phyloP scores from a whole-genome alignment of 2,888 invertebrate genomes.

The Eumacrocentrus americanus region DNA sequence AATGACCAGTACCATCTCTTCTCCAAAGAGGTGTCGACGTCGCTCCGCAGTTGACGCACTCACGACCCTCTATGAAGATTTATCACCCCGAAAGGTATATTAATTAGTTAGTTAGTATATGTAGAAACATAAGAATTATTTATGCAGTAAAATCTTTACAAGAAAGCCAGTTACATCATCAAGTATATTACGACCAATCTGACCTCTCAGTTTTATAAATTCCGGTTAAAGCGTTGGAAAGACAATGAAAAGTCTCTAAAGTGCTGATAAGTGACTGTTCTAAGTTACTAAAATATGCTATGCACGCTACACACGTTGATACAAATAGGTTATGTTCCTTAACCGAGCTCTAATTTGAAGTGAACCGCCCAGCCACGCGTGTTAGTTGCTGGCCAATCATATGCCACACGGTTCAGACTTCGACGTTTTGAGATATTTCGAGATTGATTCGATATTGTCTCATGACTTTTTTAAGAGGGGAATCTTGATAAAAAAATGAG shows the following conservation, averaged over 20 bases:
- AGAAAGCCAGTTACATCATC: background rate
- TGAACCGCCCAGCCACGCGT: too few species aligned
- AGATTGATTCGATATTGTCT: too few species aligned
- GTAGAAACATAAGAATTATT: background rate
- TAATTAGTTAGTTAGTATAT: background rate
- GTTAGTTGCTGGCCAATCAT: too few species aligned
- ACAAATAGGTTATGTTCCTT: too few species aligned
- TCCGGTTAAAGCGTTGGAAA: background rate
- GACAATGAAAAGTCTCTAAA: slow-evolving; percentile 12
- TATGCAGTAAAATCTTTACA: background rate
- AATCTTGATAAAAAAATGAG: slow-evolving; percentile 3
- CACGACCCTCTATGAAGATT: slow-evolving; percentile 54
- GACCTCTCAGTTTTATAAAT: background rate
- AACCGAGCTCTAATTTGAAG: too few species aligned
- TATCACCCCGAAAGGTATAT: slow-evolving; percentile 26
- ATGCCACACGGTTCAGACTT: too few species aligned
- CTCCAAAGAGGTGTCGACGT: slow-evolving; percentile 97
- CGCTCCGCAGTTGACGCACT: slow-evolving; percentile 98
- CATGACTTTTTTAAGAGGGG: too few species aligned
- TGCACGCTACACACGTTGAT: too few species aligned
- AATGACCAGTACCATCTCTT: slow-evolving; percentile 97
- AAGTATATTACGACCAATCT: background rate
- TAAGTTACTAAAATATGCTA: slow-evolving; percentile 22
- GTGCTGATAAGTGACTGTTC: background rate
- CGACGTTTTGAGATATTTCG: too few species aligned